Evolutionary conservation across 2,113 vertebrate genomes (phyloP).

Genomic region (Apteryx mantelli): DNA sequence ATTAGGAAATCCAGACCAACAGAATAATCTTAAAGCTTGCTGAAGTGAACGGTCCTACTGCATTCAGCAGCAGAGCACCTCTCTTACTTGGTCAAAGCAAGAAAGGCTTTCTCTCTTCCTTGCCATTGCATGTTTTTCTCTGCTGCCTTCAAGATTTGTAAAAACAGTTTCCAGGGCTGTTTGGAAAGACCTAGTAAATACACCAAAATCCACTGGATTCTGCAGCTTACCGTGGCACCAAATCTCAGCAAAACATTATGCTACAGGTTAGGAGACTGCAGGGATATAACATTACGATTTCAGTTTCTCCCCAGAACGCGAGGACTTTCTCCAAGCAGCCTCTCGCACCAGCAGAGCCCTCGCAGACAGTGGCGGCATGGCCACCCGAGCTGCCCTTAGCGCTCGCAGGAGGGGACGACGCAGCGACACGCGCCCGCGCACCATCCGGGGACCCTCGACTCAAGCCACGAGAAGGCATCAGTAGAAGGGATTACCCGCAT

Average conservation of each 20-base stretch:
- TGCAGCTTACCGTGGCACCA: not conserved
- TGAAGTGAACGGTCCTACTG: not conserved
- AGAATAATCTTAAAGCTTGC: not conserved
- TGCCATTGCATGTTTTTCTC: not conserved
- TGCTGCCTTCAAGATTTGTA: not conserved
- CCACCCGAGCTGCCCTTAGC: too few species aligned
- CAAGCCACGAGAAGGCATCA: rapidly evolving
- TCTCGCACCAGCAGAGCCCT: not conserved
- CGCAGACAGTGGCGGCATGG: not conserved
- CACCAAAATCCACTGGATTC: not conserved
- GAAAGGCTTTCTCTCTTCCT: not conserved
- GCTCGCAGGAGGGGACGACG: too few species aligned
- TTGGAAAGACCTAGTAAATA: not conserved
- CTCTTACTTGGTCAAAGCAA: not conserved
- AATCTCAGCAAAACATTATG: not conserved
- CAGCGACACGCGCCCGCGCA: too few species aligned
- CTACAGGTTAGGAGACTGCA: not conserved
- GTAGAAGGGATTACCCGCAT: not conserved
- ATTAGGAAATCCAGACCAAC: not conserved
- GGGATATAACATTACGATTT: not conserved
- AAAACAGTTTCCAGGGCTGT: not conserved
- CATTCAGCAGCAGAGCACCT: not conserved
- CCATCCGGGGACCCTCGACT: rapidly evolving
- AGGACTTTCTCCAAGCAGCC: not conserved
- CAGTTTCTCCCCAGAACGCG: not conserved